A percentile compares a stretch with the other conserved stretches of the same genome.
These are phyloP conservation scores for Microcebus griseorufus DNA, from an alignment of 2,113 vertebrate genomes.

Conservation along the genomic window DNA sequence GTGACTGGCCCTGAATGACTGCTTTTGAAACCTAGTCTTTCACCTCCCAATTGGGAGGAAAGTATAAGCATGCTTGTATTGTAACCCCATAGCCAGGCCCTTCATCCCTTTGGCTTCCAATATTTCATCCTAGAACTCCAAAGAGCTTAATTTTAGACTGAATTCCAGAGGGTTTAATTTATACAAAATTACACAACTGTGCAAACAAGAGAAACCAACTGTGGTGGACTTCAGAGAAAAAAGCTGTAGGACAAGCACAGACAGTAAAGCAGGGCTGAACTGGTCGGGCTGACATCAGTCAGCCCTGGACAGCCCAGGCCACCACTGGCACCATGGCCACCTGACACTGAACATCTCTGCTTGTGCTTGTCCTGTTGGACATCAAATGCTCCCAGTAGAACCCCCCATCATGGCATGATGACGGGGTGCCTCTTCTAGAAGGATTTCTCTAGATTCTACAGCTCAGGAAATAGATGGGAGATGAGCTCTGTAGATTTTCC, in stretches of 20 bases:
- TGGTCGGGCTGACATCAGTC: background rate
- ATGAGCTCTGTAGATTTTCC: background rate
- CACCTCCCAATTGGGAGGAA: background rate
- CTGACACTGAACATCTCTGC: background rate
- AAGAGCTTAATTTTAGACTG: background rate
- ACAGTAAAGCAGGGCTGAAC: background rate
- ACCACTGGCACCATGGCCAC: background rate
- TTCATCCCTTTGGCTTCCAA: background rate
- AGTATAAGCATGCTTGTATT: background rate
- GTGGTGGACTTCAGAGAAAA: background rate
- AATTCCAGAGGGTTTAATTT: background rate
- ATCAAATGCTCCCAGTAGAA: background rate
- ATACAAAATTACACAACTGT: background rate
- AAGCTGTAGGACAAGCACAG: background rate
- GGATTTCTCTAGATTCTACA: background rate
- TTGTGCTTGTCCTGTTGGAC: background rate
- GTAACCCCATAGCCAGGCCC: background rate
- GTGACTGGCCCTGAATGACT: too few relatives aligned
- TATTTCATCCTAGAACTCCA: background rate
- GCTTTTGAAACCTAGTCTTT: background rate
- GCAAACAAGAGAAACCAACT: background rate
- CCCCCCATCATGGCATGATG: background rate
- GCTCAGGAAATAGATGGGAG: background rate
- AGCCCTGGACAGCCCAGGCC: background rate
- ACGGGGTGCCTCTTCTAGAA: background rate